Base-by-base conservation (phyloP, 2,888 invertebrate species). In the Pammene fasciana region DNA sequence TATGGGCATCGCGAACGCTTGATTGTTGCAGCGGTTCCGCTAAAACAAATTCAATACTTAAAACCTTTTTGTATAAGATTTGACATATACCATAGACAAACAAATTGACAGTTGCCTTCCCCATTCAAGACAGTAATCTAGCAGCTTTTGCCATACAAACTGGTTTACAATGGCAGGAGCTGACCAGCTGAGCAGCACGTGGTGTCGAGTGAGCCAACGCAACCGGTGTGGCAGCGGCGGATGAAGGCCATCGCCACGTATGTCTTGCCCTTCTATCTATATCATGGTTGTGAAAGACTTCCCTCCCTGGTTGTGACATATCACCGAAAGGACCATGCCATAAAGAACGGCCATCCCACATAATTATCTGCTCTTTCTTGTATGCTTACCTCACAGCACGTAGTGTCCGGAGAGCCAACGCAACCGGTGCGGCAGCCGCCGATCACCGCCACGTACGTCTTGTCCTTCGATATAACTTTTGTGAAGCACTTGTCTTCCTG, bases 401-500 rank as follows among this genome's bases (percentile, higher is more conserved):
- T 88, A 5, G 87, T 87, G 55, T 89, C 90, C 1, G 87, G 79
- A 2, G 89, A 80, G 0, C 83, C 83, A 0, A 86, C 73, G 68
- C 92, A 92, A 5, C 80, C 81, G 0, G 91, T 86, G 11, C 87
- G 83, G 61, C 92, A 92, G 1, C 92, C 92, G 0, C 92, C 84
- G 34, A 88, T 80, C 54, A 90, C 86, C 0, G 89, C 83, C 71
- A 91, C 90, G 60, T 87, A 89, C 0, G 78, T 70, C 45, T 72
- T 80, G 16, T 83, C 86, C 60, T 88, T 90, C 0, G 88, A 82
- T 74, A 85, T 81, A 14, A 90, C 88, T 0, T 89, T 84, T 13
- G 92, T 92, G 73, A 90, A 91, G 73, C 92, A 92, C 75, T 86
- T 88, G 74, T 92, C 92, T 0, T 90, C 90, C 3, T 80, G 62